Evolutionary conservation across 2,113 vertebrate genomes (phyloP).

Genomic region (Rhinolophus ferrumequinum): DNA sequence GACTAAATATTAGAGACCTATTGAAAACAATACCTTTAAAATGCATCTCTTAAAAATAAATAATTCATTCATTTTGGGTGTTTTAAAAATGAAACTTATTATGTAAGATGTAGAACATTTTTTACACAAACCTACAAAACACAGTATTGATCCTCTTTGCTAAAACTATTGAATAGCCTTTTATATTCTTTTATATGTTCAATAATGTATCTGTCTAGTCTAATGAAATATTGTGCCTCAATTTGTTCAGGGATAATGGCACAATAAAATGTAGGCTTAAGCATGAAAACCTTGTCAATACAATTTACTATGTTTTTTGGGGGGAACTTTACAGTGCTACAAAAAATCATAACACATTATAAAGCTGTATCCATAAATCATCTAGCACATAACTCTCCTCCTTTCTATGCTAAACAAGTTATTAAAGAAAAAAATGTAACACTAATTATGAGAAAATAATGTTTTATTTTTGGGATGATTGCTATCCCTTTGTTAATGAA

Average conservation of each 20-base stretch:
- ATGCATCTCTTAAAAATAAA: background rate
- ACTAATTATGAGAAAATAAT: slow-evolving; percentile 12
- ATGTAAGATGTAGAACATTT: background rate
- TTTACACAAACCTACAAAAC: slow-evolving; percentile 52
- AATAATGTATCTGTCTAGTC: slow-evolving; percentile 65
- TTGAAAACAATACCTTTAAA: slow-evolving; percentile 12
- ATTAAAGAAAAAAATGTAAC: slow-evolving; percentile 43
- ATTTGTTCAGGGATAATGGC: slow-evolving; percentile 75
- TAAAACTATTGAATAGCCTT: slow-evolving; percentile 75
- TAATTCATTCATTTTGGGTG: background rate
- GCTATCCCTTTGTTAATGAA: slow-evolving; percentile 50
- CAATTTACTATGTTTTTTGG: slow-evolving; percentile 77
- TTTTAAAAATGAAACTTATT: slow-evolving; percentile 44
- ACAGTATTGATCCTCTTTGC: slow-evolving; percentile 71
- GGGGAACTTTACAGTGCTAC: slow-evolving; percentile 53
- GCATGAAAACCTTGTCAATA: slow-evolving; percentile 79
- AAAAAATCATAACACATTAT: slow-evolving; percentile 75
- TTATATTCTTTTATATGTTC: slow-evolving; percentile 75
- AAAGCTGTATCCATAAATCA: slow-evolving; percentile 64
- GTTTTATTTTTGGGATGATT: slow-evolving; percentile 58
- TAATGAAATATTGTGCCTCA: slow-evolving; percentile 73
- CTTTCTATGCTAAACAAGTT: slow-evolving; percentile 49
- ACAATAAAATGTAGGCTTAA: slow-evolving; percentile 81
- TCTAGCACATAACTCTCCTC: background rate
- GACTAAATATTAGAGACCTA: background rate